Conservation (phyloP, 2,113 vertebrate species). For the Columba janthina region DNA sequence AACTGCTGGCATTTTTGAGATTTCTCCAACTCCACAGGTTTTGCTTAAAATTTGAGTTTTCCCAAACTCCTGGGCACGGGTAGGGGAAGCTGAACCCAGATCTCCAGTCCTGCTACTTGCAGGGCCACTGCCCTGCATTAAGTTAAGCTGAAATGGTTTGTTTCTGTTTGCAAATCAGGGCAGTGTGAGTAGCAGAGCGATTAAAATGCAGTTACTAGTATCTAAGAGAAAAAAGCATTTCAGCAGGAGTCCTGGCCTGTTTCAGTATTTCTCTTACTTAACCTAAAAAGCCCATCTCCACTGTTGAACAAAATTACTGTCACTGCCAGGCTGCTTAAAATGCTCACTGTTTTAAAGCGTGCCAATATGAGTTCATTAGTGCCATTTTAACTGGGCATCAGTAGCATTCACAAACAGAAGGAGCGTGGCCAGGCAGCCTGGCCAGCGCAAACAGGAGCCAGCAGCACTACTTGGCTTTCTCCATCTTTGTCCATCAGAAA, state of each 20-base stretch:
- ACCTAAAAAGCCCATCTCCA: not conserved
- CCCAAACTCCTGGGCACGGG: not conserved
- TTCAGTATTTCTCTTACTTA: not conserved
- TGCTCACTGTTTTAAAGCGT: not conserved
- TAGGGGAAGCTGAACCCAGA: not conserved
- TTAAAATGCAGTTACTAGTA: not conserved
- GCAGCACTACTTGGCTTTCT: not conserved
- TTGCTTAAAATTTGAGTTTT: not conserved
- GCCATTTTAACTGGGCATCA: not conserved
- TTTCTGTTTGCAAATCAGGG: conserved; percentile 27
- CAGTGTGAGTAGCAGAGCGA: not conserved
- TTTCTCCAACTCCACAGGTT: not conserved
- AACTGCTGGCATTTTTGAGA: not conserved
- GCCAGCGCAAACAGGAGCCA: not conserved
- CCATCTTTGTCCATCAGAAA: not conserved
- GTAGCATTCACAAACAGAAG: not conserved
- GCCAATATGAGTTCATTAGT: not conserved
- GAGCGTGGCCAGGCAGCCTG: not conserved
- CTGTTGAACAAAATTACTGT: not conserved
- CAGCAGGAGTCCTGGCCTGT: not conserved
- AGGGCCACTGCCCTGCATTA: not conserved
- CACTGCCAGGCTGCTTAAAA: not conserved
- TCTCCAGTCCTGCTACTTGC: not conserved
- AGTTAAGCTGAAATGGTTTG: not conserved
- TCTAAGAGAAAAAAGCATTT: not conserved